Percentiles rank a stretch among this genome's conserved stretches.
Evolutionary conservation across 2,113 vertebrate genomes (phyloP).

Genomic region (Choloepus hoffmanni): DNA sequence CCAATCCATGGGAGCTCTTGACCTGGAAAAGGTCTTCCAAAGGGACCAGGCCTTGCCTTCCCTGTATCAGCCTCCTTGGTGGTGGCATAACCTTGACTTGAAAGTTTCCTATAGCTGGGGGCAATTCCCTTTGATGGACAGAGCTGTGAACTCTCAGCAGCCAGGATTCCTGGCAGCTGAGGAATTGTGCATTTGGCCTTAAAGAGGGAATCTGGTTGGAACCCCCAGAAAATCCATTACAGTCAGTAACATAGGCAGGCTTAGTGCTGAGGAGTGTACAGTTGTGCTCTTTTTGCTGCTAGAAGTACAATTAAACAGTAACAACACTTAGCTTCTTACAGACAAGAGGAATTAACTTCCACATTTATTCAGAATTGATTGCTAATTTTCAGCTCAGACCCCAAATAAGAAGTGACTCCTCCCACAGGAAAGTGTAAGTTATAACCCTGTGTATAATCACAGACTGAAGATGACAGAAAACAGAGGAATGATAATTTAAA

Average conservation of each 20-base stretch:
- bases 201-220: neutral
- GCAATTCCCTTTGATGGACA: neutral
- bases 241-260: neutral
- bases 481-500: neutral
- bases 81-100: neutral
- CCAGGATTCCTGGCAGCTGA: neutral
- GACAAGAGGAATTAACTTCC: neutral
- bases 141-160: neutral
- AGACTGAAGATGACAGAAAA: neutral
- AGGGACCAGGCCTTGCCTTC: neutral
- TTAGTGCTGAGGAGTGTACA: neutral
- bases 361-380: conserved; percentile 4
- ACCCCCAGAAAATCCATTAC: neutral
- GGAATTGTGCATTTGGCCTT: neutral
- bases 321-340: neutral
- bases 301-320: neutral
- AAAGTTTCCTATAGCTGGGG: neutral
- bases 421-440: neutral
- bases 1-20: neutral
- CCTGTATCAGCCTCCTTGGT: neutral
- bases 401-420: neutral
- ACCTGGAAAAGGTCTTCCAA: neutral
- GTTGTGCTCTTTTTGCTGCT: neutral
- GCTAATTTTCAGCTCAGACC: neutral
- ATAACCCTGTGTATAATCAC: neutral